Percentiles rank a stretch among this genome's conserved stretches.
Evolutionary conservation across 2,113 vertebrate species (phyloP).

Genomic region (Cromileptes altivelis): DNA sequence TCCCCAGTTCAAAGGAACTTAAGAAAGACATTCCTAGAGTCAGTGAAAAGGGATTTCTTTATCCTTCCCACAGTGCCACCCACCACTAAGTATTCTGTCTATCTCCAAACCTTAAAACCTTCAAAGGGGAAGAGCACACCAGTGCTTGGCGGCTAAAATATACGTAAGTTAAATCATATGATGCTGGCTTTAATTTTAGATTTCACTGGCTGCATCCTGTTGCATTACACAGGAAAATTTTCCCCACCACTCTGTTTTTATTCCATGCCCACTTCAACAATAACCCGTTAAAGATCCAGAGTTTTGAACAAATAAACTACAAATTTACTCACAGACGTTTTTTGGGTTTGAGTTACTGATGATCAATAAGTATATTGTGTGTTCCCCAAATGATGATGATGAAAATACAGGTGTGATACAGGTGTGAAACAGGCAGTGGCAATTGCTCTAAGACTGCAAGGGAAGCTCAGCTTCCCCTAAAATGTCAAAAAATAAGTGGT

Average conservation of each 20-base stretch:
- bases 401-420: neutral
- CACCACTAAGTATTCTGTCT: conserved; percentile 20
- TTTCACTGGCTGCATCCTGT: neutral
- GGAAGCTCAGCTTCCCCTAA: no score
- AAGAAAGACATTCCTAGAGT: conserved; percentile 29
- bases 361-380: neutral
- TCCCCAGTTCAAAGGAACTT: conserved; percentile 35
- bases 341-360: neutral
- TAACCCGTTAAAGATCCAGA: neutral
- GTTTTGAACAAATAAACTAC: neutral
- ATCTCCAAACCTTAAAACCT: conserved; percentile 6
- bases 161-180: conserved; percentile 11
- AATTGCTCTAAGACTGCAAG: no score
- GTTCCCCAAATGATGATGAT: neutral
- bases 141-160: conserved; percentile 3
- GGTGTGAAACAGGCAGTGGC: no score
- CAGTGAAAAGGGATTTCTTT: conserved; percentile 21
- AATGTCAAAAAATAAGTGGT: no score
- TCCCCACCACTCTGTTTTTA: neutral
- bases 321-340: neutral
- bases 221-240: neutral
- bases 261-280: neutral
- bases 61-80: neutral
- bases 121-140: conserved; percentile 8
- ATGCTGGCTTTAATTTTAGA: neutral